Evolutionary conservation across 1,140 invertebrate species (phyloP).

Genomic region (Choristoneura fumiferana): DNA sequence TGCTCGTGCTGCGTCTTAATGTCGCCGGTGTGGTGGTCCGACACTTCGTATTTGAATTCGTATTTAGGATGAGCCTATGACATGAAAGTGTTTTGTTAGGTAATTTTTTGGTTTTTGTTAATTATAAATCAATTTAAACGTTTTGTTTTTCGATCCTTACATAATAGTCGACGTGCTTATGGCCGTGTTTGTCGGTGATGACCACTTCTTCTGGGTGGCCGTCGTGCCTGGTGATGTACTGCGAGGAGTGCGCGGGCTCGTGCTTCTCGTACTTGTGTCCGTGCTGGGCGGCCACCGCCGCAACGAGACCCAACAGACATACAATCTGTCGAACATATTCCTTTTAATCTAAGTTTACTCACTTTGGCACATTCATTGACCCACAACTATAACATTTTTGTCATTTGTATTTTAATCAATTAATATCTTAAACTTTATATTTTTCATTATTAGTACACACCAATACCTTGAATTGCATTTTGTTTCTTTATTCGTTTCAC

Average conservation of each 20-base stretch:
- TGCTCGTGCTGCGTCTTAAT: constrained; percentile 12
- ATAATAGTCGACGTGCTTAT: constrained; percentile 11
- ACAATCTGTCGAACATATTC: not conserved
- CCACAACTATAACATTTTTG: no score
- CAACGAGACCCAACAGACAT: not conserved
- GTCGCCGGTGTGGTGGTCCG: not conserved
- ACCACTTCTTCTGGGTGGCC: not conserved
- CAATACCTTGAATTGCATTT: no score
- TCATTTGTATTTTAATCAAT: no score
- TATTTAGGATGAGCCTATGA: not conserved
- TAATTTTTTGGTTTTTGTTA: no score
- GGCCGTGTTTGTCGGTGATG: constrained; percentile 5
- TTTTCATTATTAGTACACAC: no score
- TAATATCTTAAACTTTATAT: no score
- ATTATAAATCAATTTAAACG: no score
- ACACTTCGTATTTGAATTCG: not conserved
- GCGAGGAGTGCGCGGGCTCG: not conserved
- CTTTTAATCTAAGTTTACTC: no score
- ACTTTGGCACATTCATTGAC: no score
- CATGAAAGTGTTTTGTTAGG: not conserved
- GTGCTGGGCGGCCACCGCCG: not conserved
- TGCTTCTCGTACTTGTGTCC: not conserved
- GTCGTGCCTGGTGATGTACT: not conserved
- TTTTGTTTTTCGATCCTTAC: not conserved
- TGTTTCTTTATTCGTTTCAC: no score